These are phyloP conservation scores for Aplodontia rufa DNA, from an alignment of 2,113 vertebrate species.

Conservation along the genomic window DNA sequence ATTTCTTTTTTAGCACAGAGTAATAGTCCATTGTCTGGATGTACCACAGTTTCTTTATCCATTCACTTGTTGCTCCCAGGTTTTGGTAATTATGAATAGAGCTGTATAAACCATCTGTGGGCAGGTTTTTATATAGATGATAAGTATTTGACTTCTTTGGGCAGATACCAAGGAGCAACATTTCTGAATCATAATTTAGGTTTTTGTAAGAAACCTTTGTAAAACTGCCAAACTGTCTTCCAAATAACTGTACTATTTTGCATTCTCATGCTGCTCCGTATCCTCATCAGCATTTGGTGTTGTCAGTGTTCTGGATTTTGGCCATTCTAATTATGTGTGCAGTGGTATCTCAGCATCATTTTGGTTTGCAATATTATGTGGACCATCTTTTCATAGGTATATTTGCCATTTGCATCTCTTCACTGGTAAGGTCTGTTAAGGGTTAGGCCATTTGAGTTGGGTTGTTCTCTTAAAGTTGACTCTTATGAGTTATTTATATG, in stretches of 20 bases:
- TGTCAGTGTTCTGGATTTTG: background rate
- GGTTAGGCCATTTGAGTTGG: background rate
- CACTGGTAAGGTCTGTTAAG: background rate
- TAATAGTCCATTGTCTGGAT: background rate
- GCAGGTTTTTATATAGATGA: background rate
- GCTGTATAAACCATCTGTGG: background rate
- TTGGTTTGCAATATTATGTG: background rate
- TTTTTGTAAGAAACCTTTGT: background rate
- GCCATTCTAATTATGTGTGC: background rate
- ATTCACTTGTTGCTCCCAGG: background rate
- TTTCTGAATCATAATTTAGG: background rate
- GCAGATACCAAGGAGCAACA: background rate
- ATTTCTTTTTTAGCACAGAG: background rate
- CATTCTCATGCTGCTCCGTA: background rate
- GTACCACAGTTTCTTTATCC: background rate
- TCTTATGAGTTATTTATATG: background rate
- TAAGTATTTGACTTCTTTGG: background rate
- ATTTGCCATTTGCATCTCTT: background rate
- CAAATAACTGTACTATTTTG: background rate
- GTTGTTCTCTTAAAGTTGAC: background rate
- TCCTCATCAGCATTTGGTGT: background rate
- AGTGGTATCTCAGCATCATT: background rate
- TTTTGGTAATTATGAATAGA: background rate
- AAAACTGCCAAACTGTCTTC: background rate
- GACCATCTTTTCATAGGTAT: background rate